Evolutionary conservation across 2,113 vertebrate genomes (phyloP), one percentile per base, ranked within the genome.

Genomic region (Brachirus orientalis): DNA sequence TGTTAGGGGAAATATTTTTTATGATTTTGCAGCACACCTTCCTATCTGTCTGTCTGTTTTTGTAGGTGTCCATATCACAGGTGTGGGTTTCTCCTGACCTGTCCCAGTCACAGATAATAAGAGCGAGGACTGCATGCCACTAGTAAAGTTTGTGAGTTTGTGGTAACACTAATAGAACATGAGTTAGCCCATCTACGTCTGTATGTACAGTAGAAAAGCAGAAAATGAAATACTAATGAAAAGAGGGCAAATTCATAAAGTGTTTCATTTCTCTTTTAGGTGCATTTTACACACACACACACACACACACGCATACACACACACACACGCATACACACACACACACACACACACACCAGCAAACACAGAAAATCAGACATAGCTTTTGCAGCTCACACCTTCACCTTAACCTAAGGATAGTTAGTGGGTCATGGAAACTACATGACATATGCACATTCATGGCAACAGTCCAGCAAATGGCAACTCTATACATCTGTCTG

Each of bases 391-490:
- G 17, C n/a, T 1, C 18, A 38, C 11, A 20, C 0, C 6, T 38
- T 63, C 7, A 11, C 8, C 19, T 48, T 17, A 54, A 28, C 28
- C 40, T 61, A 44, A 63, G 33, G 16, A 69, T 47, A 57, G 45
- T 33, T 37, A 48, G 40, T 52, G 35, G 58, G 40, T 75, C 52
- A 69, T 50, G 48, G 44, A 72, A 73, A 66, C 61, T 62, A 51
- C 16, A 44, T 2, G 4, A 50, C 20, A 33, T 13, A 45, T 40
- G 18, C 59, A 14, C 33, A 48, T 64, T 19, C 37, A 28, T 48
- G 63, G 40, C 56, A 60, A 33, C 28, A 55, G 52, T 69, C 75
- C 58, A 63, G 35, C 38, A 77, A 5, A 66, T 64, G 71, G 51
- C 47, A 16, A 17, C 45, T 53, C 43, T 33, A 14, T 47, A 46